phyloP scores from a whole-genome alignment of 2,888 invertebrate species.

The Strigamia transsilvanica region DNA sequence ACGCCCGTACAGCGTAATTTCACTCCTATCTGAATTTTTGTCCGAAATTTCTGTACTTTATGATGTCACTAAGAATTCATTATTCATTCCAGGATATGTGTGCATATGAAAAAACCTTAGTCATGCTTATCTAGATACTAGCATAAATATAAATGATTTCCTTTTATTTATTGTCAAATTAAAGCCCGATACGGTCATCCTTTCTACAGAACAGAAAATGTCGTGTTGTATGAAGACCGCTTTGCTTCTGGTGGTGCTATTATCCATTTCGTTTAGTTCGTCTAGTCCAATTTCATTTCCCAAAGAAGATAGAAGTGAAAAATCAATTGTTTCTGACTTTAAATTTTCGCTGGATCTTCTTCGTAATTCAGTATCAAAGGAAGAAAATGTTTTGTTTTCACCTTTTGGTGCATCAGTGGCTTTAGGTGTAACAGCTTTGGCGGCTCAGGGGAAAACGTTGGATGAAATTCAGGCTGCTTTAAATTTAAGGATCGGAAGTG shows the following conservation, averaged over 20 bases:
- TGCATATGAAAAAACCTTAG: constrained; percentile 4
- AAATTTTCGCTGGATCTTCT: constrained; percentile 22
- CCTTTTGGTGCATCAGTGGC: constrained; percentile 32
- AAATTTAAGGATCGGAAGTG: not conserved
- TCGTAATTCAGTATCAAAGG: not conserved
- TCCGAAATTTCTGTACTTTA: not conserved
- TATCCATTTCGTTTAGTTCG: not conserved
- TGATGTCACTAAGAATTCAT: not conserved
- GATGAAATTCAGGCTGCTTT: not conserved
- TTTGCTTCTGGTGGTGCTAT: not conserved
- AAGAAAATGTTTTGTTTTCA: constrained; percentile 16
- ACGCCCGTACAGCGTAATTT: not conserved
- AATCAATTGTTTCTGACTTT: not conserved
- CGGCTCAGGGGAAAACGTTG: constrained; percentile 17
- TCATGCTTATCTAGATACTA: constrained; percentile 11
- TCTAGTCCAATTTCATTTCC: constrained; percentile 2
- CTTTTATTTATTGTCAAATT: constrained; percentile 7
- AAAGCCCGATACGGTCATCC: not conserved
- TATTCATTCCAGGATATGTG: constrained; percentile 35
- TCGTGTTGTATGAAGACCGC: not conserved
- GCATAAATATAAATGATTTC: constrained; percentile 18
- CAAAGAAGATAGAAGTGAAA: not conserved
- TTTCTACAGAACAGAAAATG: not conserved
- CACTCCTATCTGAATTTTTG: constrained; percentile 4
- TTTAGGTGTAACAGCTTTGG: constrained; percentile 10